These are phyloP conservation scores for Patella pellucida DNA, from an alignment of 2,888 invertebrate species.

Conservation along the genomic window DNA sequence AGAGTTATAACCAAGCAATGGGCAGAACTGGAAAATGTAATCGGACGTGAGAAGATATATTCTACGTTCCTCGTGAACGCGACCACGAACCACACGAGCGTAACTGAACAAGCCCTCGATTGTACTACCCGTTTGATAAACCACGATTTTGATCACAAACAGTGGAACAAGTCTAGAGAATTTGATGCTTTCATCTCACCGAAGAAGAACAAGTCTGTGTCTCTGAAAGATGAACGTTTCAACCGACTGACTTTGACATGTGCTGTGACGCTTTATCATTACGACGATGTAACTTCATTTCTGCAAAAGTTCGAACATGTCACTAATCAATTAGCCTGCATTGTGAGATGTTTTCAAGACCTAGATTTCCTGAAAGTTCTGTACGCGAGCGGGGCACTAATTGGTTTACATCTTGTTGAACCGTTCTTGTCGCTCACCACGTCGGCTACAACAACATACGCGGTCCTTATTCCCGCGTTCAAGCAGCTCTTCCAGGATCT, in stretches of 20 bases:
- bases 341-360: neutral
- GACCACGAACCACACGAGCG: neutral
- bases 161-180: neutral
- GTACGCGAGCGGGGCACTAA: neutral
- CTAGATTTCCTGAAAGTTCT: neutral
- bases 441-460: neutral
- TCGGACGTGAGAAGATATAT: neutral
- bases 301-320: neutral
- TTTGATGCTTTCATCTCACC: slow-evolving; percentile 8
- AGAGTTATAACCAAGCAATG: neutral
- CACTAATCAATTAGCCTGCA: neutral
- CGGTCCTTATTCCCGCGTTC: neutral
- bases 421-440: neutral
- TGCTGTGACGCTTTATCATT: too few species aligned
- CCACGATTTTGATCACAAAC: slow-evolving; percentile 6
- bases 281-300: too few species aligned
- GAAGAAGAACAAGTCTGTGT: slow-evolving; percentile 18
- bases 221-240: slow-evolving; percentile 19
- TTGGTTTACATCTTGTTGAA: neutral
- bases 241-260: too few species aligned
- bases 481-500: neutral
- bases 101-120: neutral
- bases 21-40: neutral
- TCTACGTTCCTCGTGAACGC: neutral
- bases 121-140: neutral